These are phyloP conservation scores for Scartelaos histophorus DNA, from an alignment of 2,113 vertebrate species.

Conservation along the genomic window DNA sequence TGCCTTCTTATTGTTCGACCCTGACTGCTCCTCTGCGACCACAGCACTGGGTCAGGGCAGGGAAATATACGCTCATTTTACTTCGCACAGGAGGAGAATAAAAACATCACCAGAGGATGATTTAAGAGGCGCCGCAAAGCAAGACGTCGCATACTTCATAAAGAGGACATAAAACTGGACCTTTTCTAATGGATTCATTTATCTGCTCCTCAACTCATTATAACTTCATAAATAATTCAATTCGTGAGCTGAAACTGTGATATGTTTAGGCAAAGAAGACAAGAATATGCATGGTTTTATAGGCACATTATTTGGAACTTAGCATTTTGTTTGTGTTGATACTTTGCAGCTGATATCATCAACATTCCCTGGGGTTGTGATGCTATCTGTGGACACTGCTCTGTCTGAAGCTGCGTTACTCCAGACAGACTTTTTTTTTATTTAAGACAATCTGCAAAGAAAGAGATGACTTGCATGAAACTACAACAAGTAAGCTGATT, in stretches of 20 bases:
- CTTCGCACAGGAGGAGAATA: slow-evolving; percentile 7
- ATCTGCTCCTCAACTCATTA: neutral
- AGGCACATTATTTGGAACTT: too few species aligned
- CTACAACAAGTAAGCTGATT: too few species aligned
- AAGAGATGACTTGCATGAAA: too few species aligned
- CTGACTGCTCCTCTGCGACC: neutral
- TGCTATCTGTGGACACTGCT: too few species aligned
- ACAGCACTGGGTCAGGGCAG: neutral
- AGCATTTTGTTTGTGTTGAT: too few species aligned
- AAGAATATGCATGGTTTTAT: neutral
- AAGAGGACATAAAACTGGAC: slow-evolving; percentile 6
- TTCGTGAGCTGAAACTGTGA: neutral
- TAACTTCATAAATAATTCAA: neutral
- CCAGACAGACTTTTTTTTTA: too few species aligned
- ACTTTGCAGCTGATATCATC: too few species aligned
- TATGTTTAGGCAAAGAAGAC: neutral
- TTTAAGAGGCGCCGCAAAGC: neutral
- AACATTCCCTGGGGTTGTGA: too few species aligned
- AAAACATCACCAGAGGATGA: slow-evolving; percentile 4
- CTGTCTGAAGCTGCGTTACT: too few species aligned
- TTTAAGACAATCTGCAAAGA: too few species aligned
- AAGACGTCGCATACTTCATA: neutral
- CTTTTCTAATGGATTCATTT: slow-evolving; percentile 3
- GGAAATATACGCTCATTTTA: slow-evolving; percentile 16
- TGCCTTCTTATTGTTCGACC: slow-evolving; percentile 4